Percentiles rank a stretch among this genome's conserved stretches.
Conservation (phyloP, 2,797 vertebrate species). For the Sebastes taczanowskii region DNA sequence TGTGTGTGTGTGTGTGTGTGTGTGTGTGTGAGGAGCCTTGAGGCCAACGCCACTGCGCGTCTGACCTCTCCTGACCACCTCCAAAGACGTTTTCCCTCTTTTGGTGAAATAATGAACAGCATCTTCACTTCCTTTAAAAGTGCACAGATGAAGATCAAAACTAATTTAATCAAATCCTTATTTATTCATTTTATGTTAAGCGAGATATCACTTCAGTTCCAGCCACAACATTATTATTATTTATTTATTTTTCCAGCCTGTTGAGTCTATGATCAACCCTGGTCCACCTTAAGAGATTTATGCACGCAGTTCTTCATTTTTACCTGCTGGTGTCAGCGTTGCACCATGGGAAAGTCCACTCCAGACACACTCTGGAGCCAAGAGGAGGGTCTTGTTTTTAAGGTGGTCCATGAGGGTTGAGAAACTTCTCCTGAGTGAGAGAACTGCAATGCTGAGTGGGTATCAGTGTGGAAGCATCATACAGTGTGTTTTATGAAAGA, state of each 20-base stretch:
- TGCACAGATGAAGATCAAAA: not conserved
- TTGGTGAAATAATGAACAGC: not conserved
- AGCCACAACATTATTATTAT: not conserved
- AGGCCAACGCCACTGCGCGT: not conserved
- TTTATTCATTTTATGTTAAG: not conserved
- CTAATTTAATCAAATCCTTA: not conserved
- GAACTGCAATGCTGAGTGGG: not conserved
- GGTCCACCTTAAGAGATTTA: constrained; percentile 75
- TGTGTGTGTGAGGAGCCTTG: not conserved
- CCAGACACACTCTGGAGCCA: not conserved
- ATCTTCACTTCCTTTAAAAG: not conserved
- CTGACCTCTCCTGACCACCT: constrained; percentile 12
- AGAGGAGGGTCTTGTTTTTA: constrained; percentile 70
- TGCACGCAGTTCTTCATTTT: constrained; percentile 43
- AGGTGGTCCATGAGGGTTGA: constrained; percentile 59
- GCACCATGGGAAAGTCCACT: not conserved
- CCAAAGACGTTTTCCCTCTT: not conserved
- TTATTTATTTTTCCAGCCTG: not conserved
- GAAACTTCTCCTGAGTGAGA: not conserved
- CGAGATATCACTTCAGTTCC: not conserved
- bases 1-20: not conserved
- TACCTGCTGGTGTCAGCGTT: constrained; percentile 68
- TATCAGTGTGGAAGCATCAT: not conserved
- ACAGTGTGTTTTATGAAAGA: not conserved
- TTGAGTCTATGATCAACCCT: not conserved